Evolutionary conservation across 2,888 invertebrate genomes (phyloP).

Genomic region (Dorcus parallelipipedus): DNA sequence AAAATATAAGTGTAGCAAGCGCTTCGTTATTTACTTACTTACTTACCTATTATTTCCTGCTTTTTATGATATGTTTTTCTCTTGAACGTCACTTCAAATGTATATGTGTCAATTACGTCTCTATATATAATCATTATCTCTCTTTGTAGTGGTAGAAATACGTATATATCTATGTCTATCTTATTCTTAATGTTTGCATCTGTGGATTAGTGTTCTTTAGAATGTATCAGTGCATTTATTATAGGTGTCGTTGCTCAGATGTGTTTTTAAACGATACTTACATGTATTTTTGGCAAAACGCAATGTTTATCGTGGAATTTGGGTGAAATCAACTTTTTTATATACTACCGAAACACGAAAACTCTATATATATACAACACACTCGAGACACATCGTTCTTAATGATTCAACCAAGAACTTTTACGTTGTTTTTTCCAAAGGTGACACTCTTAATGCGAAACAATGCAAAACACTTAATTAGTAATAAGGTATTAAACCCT

Average conservation of each 20-base stretch:
- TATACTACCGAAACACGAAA: background rate
- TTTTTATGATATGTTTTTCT: background rate
- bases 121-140: slow-evolving; percentile 35
- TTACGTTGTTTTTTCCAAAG: slow-evolving; percentile 4
- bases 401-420: slow-evolving; percentile 3
- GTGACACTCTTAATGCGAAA: slow-evolving; percentile 34
- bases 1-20: background rate
- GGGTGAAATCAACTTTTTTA: slow-evolving; percentile 46
- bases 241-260: slow-evolving; percentile 50
- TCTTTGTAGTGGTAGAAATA: slow-evolving; percentile 22
- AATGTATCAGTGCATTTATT: slow-evolving; percentile 17
- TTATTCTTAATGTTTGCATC: slow-evolving; percentile 36
- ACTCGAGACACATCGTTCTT: slow-evolving; percentile 2
- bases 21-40: background rate
- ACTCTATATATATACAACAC: background rate
- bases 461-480: slow-evolving; percentile 36
- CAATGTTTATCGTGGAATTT: slow-evolving; percentile 49
- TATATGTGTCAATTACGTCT: slow-evolving; percentile 32
- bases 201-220: slow-evolving; percentile 20
- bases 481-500: slow-evolving; percentile 22
- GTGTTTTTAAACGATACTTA: slow-evolving; percentile 16
- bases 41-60: background rate
- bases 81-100: slow-evolving; percentile 14
- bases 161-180: slow-evolving; percentile 34
- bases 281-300: slow-evolving; percentile 45